A percentile compares a stretch with the other conserved stretches of the same genome.
Conservation (phyloP, 1,140 invertebrate genomes). For the Diprion similis region DNA sequence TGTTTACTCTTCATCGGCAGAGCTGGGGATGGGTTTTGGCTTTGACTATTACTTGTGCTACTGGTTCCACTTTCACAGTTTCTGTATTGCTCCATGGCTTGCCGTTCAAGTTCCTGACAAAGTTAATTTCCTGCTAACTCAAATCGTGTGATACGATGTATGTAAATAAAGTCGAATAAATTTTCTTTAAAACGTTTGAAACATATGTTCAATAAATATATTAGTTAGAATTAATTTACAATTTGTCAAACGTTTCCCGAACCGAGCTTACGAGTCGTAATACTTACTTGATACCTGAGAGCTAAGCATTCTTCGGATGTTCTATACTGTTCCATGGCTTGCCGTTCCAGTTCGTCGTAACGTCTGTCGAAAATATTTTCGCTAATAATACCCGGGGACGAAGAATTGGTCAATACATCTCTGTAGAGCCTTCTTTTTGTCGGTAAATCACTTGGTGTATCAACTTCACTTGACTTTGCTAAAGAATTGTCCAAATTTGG, state of each 20-base stretch:
- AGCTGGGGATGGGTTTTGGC: background rate
- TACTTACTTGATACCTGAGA: conserved; percentile 49
- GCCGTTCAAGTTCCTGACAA: conserved; percentile 51
- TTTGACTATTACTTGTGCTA: background rate
- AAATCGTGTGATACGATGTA: background rate
- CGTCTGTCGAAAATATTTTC: conserved; percentile 24
- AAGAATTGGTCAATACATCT: conserved; percentile 41
- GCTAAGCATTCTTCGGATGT: conserved; percentile 51
- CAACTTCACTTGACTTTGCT: background rate
- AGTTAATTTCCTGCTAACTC: background rate
- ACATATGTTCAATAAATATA: no score
- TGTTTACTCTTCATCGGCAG: background rate
- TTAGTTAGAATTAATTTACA: no score
- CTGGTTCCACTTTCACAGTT: conserved; percentile 28
- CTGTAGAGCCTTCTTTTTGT: conserved; percentile 41
- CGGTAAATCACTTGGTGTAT: background rate
- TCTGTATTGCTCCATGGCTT: conserved; percentile 51
- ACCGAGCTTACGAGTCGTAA: background rate
- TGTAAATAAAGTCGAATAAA: no score
- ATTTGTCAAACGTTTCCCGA: no score
- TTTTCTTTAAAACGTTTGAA: no score
- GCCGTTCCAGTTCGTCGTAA: conserved; percentile 53
- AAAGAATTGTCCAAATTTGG: background rate
- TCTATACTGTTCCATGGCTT: conserved; percentile 55
- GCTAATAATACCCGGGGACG: conserved; percentile 19